phyloP scores from a whole-genome alignment of 2,797 vertebrate species.

The Lepus oiostolus region DNA sequence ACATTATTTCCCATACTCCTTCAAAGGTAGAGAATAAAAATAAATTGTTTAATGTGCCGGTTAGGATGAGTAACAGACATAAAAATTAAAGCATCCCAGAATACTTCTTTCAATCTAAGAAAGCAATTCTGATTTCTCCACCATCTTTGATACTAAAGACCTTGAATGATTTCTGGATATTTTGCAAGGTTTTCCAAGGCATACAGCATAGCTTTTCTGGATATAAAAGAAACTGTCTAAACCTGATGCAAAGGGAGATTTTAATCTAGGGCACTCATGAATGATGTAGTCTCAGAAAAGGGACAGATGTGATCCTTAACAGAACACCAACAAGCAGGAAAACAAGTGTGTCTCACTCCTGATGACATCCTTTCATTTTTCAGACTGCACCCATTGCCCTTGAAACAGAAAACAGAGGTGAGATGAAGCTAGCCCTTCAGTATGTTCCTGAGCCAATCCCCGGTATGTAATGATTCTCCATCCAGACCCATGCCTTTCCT shows the following conservation, averaged over 20 bases:
- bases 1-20: background rate
- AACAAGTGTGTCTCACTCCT: background rate
- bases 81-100: constrained; percentile 13
- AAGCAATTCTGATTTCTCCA: constrained; percentile 8
- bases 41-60: background rate
- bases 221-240: background rate
- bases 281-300: background rate
- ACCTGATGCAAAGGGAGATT: background rate
- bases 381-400: constrained; percentile 84
- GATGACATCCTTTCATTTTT: constrained; percentile 61
- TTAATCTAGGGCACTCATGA: background rate
- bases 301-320: background rate
- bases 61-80: background rate
- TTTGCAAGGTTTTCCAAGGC: background rate
- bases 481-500: background rate
- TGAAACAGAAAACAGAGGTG: constrained; percentile 90
- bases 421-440: constrained; percentile 94
- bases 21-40: constrained; percentile 25
- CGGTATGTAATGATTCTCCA: constrained; percentile 87
- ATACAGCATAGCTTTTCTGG: background rate
- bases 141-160: constrained; percentile 1
- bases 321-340: background rate
- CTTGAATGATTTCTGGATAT: background rate
- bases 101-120: background rate
- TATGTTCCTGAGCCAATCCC: constrained; percentile 91